Conservation (phyloP, 2,888 invertebrate species). For the Lumbricus terrestris region DNA sequence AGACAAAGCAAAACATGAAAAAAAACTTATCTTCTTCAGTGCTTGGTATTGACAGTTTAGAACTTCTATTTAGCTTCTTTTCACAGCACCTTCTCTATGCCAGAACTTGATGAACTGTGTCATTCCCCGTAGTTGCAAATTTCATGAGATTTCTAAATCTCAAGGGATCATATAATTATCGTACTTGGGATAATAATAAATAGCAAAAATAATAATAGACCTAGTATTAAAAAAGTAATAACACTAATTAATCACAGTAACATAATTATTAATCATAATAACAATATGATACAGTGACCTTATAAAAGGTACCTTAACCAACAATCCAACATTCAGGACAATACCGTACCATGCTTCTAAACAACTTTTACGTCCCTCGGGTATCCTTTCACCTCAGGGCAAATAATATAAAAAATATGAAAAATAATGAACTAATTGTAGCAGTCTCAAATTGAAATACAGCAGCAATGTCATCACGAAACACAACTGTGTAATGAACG, state of each 20-base stretch:
- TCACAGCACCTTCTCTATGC: neutral
- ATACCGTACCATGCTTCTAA: too few relatives aligned
- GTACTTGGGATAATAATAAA: neutral
- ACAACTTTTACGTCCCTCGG: too few relatives aligned
- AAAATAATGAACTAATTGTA: neutral
- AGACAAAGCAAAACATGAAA: too few relatives aligned
- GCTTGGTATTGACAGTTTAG: neutral
- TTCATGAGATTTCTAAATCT: neutral
- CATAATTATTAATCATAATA: neutral
- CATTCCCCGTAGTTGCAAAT: neutral
- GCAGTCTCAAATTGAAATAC: neutral
- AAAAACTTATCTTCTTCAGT: neutral
- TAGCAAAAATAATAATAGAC: neutral
- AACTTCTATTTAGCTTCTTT: neutral
- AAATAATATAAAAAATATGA: neutral
- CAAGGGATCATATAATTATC: neutral
- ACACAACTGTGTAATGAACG: neutral
- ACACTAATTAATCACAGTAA: neutral
- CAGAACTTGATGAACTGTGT: neutral
- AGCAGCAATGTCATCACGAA: neutral
- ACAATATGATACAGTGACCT: neutral
- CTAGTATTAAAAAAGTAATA: neutral
- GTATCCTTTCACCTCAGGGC: too few relatives aligned
- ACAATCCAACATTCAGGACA: too few relatives aligned
- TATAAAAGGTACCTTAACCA: too few relatives aligned